Conservation (phyloP, 2,888 invertebrate genomes). For the Ametastegia equiseti region DNA sequence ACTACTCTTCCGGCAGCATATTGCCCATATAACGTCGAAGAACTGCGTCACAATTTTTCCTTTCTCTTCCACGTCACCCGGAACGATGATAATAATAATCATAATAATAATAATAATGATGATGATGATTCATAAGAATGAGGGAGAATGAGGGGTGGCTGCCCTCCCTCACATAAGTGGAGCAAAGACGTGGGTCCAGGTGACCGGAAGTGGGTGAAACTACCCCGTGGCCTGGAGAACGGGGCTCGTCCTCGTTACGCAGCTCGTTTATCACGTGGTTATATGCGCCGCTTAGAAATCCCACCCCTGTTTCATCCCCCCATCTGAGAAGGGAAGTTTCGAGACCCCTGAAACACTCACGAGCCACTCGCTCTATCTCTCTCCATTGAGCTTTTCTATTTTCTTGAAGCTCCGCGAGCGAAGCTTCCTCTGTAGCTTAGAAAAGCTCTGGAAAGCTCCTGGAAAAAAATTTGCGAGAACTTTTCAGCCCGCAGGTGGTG, state of each 20-base stretch:
- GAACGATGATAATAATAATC: not conserved
- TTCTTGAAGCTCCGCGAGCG: no score
- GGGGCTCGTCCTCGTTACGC: constrained; percentile 15
- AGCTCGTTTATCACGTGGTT: constrained; percentile 35
- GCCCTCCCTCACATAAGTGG: not conserved
- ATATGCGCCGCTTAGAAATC: constrained; percentile 11
- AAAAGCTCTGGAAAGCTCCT: no score
- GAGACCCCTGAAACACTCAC: constrained; percentile 1
- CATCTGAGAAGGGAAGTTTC: constrained; percentile 13
- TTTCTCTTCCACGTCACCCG: not conserved
- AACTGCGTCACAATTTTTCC: not conserved
- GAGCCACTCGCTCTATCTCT: not conserved
- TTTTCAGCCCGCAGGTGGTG: no score
- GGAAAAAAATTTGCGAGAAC: no score
- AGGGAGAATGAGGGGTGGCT: not conserved
- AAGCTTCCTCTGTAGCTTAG: no score
- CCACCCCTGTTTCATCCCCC: not conserved
- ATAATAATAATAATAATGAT: not conserved
- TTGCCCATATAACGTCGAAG: not conserved
- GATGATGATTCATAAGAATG: not conserved
- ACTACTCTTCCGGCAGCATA: no score
- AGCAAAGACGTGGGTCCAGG: not conserved
- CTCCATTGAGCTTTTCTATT: not conserved
- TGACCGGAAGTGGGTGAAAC: constrained; percentile 20
- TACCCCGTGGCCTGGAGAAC: not conserved